Base-by-base conservation (phyloP, 2,113 vertebrate genomes). In the Speoplatyrhinus poulsoni region DNA sequence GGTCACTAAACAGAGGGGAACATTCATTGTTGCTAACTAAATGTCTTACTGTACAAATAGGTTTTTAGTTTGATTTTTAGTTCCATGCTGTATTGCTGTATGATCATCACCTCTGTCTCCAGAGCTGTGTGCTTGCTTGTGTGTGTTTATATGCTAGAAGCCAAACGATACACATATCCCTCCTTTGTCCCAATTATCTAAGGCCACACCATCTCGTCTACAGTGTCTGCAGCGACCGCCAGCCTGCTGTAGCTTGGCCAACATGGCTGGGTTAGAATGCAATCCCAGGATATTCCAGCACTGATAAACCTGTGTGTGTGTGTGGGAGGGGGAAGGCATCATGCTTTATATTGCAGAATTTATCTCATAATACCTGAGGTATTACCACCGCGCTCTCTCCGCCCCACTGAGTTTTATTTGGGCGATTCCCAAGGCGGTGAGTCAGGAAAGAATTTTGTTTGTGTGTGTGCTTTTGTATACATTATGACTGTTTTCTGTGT, bases 321-420 rank as follows among this genome's bases (percentile, higher is more conserved):
- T 11, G 49, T 3, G 49, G 63, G 77, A 0, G 26, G 19, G 1
- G 26, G 26, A 26, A 26, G 70, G 32, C 41, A 47, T 58, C 72
- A 19, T 3, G 1, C 61, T 64, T 55, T 32, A 58, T 26, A 12
- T 49, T 50, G 62, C 47, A 16, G n/a, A n/a, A 15, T 41, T 54
- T 55, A 33, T 65, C 46, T 50, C 41, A 55, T 61, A 73, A 36
- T 46, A 55, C 55, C 63, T 52, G 62, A 53, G 46, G 19, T 1
- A 12, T 53, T 60, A 13, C 53, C 9, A 13, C 53, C 6, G 11
- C 49, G 46, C 32, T 26, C 59, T 69, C 26, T 63, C 60, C 69
- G 69, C 70, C 63, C 48, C 67, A 64, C 12, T 52, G 16, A 66
- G 69, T 74, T 80, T 73, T 67, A 60, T 82, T 78, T 65, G 54